Conservation (phyloP, 1,140 invertebrate genomes). For the Venustaconcha ellipsiformis region DNA sequence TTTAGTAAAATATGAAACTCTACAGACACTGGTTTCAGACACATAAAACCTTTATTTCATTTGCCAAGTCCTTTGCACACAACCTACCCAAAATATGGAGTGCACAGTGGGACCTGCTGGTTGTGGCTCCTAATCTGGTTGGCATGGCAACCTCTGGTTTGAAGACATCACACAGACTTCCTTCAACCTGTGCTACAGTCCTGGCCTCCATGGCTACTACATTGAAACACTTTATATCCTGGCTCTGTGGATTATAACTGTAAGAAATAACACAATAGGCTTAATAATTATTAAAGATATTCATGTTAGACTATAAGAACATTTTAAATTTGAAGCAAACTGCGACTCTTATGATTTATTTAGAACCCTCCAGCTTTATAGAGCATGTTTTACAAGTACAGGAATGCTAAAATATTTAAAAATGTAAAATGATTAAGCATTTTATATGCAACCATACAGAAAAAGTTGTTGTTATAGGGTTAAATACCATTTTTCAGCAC, state of each 20-base stretch:
- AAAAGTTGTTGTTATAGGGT: too few species aligned
- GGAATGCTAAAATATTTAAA: too few species aligned
- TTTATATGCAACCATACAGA: too few species aligned
- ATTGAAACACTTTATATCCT: constrained; percentile 85
- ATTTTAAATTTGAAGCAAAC: too few species aligned
- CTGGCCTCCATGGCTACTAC: constrained; percentile 79
- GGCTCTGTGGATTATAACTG: constrained; percentile 77
- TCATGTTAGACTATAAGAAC: too few species aligned
- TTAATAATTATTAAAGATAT: too few species aligned
- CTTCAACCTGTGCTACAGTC: constrained; percentile 53
- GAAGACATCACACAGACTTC: constrained; percentile 72
- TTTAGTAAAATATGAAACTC: not conserved
- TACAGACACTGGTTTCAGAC: not conserved
- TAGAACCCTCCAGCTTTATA: too few species aligned
- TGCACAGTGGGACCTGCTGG: constrained; percentile 84
- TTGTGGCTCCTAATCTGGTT: constrained; percentile 76
- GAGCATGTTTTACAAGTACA: too few species aligned
- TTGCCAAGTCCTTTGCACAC: not conserved
- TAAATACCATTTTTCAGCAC: too few species aligned
- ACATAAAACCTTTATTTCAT: not conserved
- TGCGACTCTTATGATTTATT: too few species aligned
- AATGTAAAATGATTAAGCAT: too few species aligned
- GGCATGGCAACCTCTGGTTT: constrained; percentile 86
- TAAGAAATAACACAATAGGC: constrained; percentile 10
- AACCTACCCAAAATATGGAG: constrained; percentile 81